These are phyloP conservation scores for Ceyx melanurus DNA, from an alignment of 2,113 vertebrate genomes.

Conservation along the genomic window DNA sequence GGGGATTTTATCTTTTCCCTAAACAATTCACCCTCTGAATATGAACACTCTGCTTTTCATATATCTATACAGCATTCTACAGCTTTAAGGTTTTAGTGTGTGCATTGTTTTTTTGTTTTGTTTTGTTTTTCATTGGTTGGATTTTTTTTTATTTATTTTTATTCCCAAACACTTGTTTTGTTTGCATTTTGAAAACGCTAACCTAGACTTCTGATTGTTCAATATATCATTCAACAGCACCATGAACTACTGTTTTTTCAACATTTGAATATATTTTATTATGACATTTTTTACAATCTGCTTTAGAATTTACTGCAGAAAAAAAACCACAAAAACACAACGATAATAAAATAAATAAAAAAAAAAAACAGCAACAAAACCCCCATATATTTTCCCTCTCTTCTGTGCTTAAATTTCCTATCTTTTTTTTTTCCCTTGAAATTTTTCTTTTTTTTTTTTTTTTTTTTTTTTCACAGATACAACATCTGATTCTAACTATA, in stretches of 20 bases:
- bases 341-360: too few species aligned
- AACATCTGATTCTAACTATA: not conserved
- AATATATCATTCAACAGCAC: not conserved
- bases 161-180: accelerated
- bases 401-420: not conserved
- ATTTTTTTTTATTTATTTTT: not conserved
- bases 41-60: not conserved
- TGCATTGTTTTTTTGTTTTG: not conserved
- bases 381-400: not conserved
- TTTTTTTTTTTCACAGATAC: not conserved
- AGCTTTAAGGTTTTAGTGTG: not conserved
- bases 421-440: not conserved
- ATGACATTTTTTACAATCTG: not conserved
- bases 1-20: not conserved
- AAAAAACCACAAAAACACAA: not conserved
- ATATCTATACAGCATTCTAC: not conserved
- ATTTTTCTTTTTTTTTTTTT: not conserved
- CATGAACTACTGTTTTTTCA: not conserved
- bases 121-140: not conserved
- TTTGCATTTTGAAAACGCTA: not conserved
- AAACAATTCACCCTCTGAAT: not conserved
- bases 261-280: not conserved
- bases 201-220: not conserved
- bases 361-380: too few species aligned
- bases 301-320: not conserved